phyloP scores from a whole-genome alignment of 2,113 vertebrate species.

The Laterallus jamaicensis region DNA sequence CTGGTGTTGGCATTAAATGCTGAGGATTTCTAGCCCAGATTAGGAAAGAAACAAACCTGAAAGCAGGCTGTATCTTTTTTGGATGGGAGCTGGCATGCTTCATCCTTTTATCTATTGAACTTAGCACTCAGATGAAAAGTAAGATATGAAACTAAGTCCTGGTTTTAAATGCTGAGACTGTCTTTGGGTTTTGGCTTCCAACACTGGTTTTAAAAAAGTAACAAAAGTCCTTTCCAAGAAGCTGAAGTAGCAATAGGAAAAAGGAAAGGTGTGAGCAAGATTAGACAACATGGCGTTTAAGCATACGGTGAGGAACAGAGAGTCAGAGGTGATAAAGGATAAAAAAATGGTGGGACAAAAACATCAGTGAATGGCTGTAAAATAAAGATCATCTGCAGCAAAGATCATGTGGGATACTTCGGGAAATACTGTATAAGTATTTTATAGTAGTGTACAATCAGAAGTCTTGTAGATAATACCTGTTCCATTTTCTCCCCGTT shows the following conservation, averaged over 20 bases:
- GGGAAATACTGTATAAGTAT: not conserved
- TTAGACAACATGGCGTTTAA: not conserved
- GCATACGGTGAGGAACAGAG: not conserved
- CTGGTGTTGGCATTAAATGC: not conserved
- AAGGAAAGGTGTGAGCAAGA: not conserved
- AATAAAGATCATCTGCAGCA: not conserved
- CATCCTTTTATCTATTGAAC: not conserved
- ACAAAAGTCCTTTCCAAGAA: not conserved
- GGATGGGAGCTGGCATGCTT: not conserved
- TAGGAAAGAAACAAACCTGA: not conserved
- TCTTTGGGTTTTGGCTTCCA: constrained; percentile 14
- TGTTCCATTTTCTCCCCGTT: not conserved
- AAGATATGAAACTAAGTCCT: not conserved
- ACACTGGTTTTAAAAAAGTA: not conserved
- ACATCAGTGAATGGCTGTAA: not conserved
- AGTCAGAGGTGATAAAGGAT: not conserved
- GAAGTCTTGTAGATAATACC: not conserved
- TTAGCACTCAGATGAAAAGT: not conserved
- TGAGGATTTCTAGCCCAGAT: not conserved
- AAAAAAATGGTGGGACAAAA: not conserved
- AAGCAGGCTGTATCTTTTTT: not conserved
- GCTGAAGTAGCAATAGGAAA: not conserved
- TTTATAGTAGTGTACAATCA: not conserved
- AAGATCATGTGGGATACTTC: not conserved
- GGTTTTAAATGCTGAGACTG: not conserved